Conservation (phyloP, 2,113 vertebrate species). For the Sinocyclocheilus anshuiensis region DNA sequence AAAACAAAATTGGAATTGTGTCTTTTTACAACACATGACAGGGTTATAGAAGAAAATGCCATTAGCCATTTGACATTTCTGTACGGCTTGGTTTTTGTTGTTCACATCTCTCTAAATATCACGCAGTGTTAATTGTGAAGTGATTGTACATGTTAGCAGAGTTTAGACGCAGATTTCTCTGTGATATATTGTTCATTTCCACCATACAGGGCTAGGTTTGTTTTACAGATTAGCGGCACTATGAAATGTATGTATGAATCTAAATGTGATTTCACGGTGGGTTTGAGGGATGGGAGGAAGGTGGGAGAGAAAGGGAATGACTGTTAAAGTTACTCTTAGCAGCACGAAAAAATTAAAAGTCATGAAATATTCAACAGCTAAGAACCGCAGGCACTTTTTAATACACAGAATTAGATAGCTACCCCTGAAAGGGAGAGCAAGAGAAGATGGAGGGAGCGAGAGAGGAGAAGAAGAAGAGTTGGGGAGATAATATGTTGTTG, state of each 20-base stretch:
- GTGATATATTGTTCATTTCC: slow-evolving; percentile 29
- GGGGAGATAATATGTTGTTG: slow-evolving; percentile 54
- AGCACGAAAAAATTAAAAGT: slow-evolving; percentile 60
- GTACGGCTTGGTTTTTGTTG: background rate
- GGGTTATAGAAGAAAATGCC: background rate
- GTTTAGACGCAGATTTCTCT: background rate
- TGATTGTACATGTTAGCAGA: background rate
- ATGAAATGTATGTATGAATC: slow-evolving; percentile 40
- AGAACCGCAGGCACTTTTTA: slow-evolving; percentile 63
- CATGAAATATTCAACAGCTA: slow-evolving; percentile 71
- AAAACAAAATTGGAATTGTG: background rate
- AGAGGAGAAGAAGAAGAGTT: slow-evolving; percentile 34
- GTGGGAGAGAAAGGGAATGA: slow-evolving; percentile 44
- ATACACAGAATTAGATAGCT: slow-evolving; percentile 62
- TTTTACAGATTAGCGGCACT: slow-evolving; percentile 32
- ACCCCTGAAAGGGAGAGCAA: slow-evolving; percentile 55
- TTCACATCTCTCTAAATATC: background rate
- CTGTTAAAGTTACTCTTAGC: slow-evolving; percentile 60
- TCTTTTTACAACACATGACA: background rate
- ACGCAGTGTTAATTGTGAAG: background rate
- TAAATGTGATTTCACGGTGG: slow-evolving; percentile 30
- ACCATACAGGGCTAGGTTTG: background rate
- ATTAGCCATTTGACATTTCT: background rate
- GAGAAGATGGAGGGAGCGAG: background rate
- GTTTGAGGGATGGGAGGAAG: slow-evolving; percentile 45